A percentile compares a stretch with the other conserved stretches of the same genome.
Evolutionary conservation across 2,113 vertebrate species (phyloP).

Genomic region (Synodontis membranacea): DNA sequence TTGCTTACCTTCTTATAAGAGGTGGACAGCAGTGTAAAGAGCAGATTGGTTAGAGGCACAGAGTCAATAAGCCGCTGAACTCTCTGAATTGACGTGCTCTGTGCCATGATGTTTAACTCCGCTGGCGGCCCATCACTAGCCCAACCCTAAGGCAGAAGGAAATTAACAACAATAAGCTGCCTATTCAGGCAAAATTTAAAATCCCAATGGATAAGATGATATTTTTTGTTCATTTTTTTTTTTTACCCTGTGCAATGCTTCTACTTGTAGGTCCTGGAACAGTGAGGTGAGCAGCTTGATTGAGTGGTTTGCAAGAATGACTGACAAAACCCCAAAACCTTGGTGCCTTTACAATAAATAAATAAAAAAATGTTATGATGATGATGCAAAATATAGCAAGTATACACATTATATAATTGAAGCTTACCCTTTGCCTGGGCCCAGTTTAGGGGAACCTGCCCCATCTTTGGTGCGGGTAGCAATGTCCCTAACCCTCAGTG

Average conservation of each 20-base stretch:
- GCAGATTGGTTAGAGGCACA: conserved; percentile 91
- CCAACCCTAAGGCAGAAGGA: conserved; percentile 77
- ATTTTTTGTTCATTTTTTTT: neutral
- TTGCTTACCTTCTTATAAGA: conserved; percentile 91
- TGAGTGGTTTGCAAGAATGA: conserved; percentile 93
- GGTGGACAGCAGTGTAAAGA: conserved; percentile 91
- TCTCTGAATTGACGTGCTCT: conserved; percentile 96
- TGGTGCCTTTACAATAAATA: conserved; percentile 80
- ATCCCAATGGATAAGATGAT: neutral
- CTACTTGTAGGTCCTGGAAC: conserved; percentile 96
- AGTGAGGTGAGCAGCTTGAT: conserved; percentile 92
- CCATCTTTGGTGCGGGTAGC: conserved; percentile 92
- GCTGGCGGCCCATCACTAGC: conserved; percentile 92
- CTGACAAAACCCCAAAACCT: conserved; percentile 93
- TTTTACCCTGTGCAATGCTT: conserved; percentile 89
- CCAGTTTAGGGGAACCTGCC: conserved; percentile 94
- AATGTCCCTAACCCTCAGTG: conserved; percentile 92
- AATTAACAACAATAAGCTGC: neutral
- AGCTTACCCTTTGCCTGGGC: conserved; percentile 91
- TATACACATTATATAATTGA: neutral
- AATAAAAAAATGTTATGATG: neutral
- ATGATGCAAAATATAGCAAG: neutral
- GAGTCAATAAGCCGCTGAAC: conserved; percentile 95
- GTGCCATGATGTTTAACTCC: conserved; percentile 91
- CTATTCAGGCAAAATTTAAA: neutral